Evolutionary conservation across 2,113 vertebrate genomes (phyloP).

Genomic region (Balaeniceps rex): DNA sequence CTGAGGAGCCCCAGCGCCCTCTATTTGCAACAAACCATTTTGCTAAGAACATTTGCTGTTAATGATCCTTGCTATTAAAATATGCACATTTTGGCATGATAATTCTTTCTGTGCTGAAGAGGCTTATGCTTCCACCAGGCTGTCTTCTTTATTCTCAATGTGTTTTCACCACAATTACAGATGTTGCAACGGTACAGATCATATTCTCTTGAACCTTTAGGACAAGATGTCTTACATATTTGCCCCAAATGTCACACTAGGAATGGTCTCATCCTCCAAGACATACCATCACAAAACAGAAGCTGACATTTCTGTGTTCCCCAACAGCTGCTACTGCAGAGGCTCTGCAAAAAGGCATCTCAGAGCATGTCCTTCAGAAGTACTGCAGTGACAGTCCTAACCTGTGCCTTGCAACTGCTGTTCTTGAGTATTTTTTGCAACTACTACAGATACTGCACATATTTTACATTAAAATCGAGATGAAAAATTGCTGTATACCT

Average conservation of each 20-base stretch:
- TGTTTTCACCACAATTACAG: background rate
- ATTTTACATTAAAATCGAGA: background rate
- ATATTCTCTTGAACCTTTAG: background rate
- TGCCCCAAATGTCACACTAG: background rate
- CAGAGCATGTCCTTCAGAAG: background rate
- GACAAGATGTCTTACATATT: background rate
- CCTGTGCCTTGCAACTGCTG: background rate
- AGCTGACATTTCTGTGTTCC: background rate
- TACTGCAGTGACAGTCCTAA: background rate
- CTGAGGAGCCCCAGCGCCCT: slow-evolving; percentile 47
- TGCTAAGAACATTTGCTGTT: slow-evolving; percentile 57
- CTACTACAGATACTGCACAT: background rate
- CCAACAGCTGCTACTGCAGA: background rate
- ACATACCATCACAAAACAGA: background rate
- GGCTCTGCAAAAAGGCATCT: background rate
- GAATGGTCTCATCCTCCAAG: background rate
- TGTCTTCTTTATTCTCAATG: background rate
- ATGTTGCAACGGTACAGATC: background rate
- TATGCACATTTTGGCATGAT: slow-evolving; percentile 31
- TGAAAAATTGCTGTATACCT: background rate
- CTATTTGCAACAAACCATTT: slow-evolving; percentile 58
- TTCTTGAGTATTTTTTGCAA: background rate
- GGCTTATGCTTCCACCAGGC: background rate
- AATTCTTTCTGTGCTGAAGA: background rate
- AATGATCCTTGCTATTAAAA: slow-evolving; percentile 58